A percentile compares a stretch with the other conserved stretches of the same genome.
These are phyloP conservation scores for Coelogynopora nodosa DNA, from an alignment of 2,888 invertebrate species.

Conservation along the genomic window DNA sequence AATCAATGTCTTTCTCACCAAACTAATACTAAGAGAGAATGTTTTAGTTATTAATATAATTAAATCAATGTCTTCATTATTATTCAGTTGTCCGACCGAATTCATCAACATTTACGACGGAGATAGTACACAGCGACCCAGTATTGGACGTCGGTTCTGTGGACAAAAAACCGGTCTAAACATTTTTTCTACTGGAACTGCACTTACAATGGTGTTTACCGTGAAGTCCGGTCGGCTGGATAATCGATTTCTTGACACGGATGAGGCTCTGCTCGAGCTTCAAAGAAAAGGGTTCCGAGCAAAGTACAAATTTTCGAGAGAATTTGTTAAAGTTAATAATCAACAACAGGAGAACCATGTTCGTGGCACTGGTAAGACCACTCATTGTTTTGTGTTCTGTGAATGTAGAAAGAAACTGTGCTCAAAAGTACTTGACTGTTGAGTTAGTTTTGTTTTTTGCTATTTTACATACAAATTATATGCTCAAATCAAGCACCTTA, in stretches of 20 bases:
- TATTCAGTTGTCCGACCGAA: slow-evolving; percentile 37
- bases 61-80: too few relatives aligned
- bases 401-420: too few relatives aligned
- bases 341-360: slow-evolving; percentile 21
- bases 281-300: slow-evolving; percentile 39
- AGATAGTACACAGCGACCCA: neutral
- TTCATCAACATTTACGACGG: slow-evolving; percentile 40
- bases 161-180: slow-evolving; percentile 33
- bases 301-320: slow-evolving; percentile 33
- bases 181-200: slow-evolving; percentile 19
- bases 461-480: too few relatives aligned
- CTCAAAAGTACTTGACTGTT: too few relatives aligned
- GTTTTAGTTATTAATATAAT: too few relatives aligned
- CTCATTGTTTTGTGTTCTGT: too few relatives aligned
- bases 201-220: slow-evolving; percentile 8
- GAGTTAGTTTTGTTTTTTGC: too few relatives aligned
- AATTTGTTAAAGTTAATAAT: slow-evolving; percentile 10
- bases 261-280: neutral
- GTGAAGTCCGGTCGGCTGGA: slow-evolving; percentile 21
- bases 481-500: too few relatives aligned
- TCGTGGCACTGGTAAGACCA: slow-evolving; percentile 40
- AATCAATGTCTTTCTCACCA: too few relatives aligned
- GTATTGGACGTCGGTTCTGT: slow-evolving; percentile 36
- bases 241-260: slow-evolving; percentile 17
- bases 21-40: too few relatives aligned